Evolutionary conservation across 2,113 vertebrate genomes (phyloP).

Genomic region (Scytalopus superciliaris): DNA sequence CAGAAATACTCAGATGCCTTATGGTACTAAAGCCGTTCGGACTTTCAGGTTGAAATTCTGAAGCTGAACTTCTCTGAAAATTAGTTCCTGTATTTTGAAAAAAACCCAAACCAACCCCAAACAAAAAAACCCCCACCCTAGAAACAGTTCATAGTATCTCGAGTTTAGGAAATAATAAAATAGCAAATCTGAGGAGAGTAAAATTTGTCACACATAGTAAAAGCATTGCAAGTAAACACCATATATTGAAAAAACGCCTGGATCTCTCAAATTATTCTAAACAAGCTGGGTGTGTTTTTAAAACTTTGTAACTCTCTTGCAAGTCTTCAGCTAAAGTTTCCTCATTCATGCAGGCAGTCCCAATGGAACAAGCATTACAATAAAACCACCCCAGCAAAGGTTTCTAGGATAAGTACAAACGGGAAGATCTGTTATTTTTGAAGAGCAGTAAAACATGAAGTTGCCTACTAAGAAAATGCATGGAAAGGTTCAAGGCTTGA

Average conservation of each 20-base stretch:
- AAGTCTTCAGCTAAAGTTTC: background rate
- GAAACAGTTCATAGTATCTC: background rate
- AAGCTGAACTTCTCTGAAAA: background rate
- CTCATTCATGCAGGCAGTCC: background rate
- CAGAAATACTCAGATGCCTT: background rate
- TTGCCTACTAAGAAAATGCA: background rate
- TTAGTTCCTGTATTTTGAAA: background rate
- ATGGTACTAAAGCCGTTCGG: background rate
- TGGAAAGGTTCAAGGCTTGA: background rate
- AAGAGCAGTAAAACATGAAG: background rate
- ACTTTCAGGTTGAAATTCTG: background rate
- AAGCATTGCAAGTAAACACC: background rate
- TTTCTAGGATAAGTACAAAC: background rate
- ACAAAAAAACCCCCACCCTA: fast-evolving
- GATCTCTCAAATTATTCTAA: background rate
- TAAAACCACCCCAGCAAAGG: background rate
- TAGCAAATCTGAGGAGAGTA: background rate
- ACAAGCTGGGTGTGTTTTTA: background rate
- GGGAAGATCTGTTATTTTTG: background rate
- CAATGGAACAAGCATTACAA: background rate
- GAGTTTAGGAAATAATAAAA: background rate
- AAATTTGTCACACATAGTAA: background rate
- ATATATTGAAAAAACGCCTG: background rate
- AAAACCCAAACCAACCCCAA: background rate
- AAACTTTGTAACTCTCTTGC: background rate